Base-by-base conservation (phyloP, 23 tunicate species). In the Trididemnum nubilum region DNA sequence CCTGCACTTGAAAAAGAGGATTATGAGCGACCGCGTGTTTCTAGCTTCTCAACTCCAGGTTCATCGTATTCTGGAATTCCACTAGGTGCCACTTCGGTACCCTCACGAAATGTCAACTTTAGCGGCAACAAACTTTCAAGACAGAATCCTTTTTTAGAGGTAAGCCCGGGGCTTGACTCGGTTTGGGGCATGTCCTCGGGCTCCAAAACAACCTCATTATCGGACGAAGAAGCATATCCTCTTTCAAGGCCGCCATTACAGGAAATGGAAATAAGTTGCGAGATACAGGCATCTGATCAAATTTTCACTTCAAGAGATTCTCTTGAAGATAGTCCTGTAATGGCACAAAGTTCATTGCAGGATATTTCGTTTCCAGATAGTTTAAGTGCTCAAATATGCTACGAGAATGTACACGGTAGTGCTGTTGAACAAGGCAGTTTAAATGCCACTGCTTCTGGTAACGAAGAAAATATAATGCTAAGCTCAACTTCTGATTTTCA, bases 101-200 rank as follows among this genome's bases (percentile, higher is more conserved):
- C 76, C 36, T 26, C 76, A 5, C 57, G 70, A 22, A 63, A 19
- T 26, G n/a, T 26, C 37, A 69, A 32, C 39, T 27, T 27, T n/a
- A 33, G 31, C 31, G 67, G 81, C 26, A 77, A 77, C 38, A 28
- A 33, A 54, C 66, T 77, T 2, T 77, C 81, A 3, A 51, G 36
- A 3, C 67, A 51, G 37, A 72, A 83, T 84, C 85, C 85, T 91
- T 91, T 91, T 91, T 91, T 91, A 91, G 88, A 38, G 34, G 80
- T 66, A 57, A 49, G 97, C 97, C 90, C 80, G 97, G 81, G 90
- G 52, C 90, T 85, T 65, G 52, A 51, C 2, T 59, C 76, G 35
- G 34, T 61, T 34, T 71, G 33, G 40, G 39, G n/a, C 76, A 72
- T 51, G 37, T 38, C 65, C 90, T 69, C 90, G 83, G 84, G 90